Percentiles rank a stretch among this genome's conserved stretches.
Conservation (phyloP, 2,113 vertebrate genomes). For the Oceanites oceanicus region DNA sequence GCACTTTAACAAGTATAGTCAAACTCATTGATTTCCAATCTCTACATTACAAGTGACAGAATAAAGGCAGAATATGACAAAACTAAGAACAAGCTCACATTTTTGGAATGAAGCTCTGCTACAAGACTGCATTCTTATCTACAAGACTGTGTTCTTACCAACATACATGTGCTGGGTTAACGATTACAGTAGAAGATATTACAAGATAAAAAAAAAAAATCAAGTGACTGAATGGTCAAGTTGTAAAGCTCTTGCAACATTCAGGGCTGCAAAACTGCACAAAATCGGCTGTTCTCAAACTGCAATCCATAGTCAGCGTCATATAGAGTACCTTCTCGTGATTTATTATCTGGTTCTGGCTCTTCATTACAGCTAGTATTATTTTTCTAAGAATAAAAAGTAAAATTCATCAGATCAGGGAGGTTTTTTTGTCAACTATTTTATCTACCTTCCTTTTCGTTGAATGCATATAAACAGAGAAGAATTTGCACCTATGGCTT, state of each 20-base stretch:
- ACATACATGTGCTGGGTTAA: not conserved
- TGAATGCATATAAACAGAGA: not conserved
- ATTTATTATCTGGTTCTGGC: not conserved
- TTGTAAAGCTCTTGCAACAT: not conserved
- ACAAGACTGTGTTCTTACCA: not conserved
- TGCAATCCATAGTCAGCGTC: not conserved
- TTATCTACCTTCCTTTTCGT: not conserved
- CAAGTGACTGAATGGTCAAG: not conserved
- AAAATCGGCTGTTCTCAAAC: not conserved
- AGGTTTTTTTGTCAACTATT: not conserved
- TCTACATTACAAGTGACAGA: not conserved
- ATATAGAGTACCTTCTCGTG: accelerated
- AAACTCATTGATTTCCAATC: constrained; percentile 21
- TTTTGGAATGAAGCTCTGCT: not conserved
- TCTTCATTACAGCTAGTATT: not conserved
- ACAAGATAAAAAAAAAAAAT: not conserved
- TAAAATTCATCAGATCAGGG: not conserved
- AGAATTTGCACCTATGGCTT: not conserved
- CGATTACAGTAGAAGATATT: not conserved
- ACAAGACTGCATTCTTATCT: too few species aligned
- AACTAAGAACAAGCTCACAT: not conserved
- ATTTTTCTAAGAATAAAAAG: not conserved
- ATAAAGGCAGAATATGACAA: not conserved
- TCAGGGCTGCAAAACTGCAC: not conserved
- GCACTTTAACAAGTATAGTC: not conserved